phyloP scores from a whole-genome alignment of 2,113 vertebrate species.

The Salvelinus alpinus region DNA sequence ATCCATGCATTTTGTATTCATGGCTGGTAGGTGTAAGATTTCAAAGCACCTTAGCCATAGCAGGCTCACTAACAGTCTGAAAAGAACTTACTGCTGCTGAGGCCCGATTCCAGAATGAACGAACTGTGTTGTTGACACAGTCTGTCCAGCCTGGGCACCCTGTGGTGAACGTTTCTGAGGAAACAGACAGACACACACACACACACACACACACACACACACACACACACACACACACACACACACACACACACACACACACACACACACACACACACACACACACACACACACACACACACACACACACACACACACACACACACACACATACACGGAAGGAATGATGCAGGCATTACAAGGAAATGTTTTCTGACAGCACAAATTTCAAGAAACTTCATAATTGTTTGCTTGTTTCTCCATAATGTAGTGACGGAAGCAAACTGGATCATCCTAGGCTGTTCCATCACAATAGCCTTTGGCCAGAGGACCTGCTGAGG shows the following conservation, averaged over 20 bases:
- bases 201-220: no score
- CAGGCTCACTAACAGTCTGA: no score
- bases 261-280: no score
- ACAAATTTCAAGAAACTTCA: no score
- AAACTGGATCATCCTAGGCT: no score
- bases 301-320: background rate
- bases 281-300: background rate
- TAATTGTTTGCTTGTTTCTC: no score
- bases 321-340: background rate
- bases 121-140: constrained; percentile 55
- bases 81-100: constrained; percentile 59
- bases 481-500: no score
- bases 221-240: background rate
- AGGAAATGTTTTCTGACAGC: no score
- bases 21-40: no score
- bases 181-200: background rate
- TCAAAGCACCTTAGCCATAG: no score
- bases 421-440: no score
- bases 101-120: constrained; percentile 64
- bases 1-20: background rate
- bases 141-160: constrained; percentile 55
- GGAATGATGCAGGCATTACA: background rate
- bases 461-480: no score
- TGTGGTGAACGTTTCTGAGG: constrained; percentile 61
- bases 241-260: background rate